These are phyloP conservation scores for Denticeps clupeoides DNA, from an alignment of 2,797 vertebrate species.

Conservation along the genomic window DNA sequence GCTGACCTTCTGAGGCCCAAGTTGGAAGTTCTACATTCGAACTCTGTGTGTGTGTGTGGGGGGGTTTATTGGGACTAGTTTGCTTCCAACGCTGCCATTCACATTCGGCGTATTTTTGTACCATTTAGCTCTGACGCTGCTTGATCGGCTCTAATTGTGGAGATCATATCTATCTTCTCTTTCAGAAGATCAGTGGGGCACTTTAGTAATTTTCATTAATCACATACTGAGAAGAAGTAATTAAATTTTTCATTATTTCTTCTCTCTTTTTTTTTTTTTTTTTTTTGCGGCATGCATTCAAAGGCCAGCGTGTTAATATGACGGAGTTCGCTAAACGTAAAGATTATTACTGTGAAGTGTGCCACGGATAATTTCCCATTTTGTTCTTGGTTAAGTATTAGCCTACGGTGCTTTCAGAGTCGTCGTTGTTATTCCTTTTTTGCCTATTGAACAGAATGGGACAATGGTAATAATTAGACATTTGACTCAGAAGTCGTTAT, in stretches of 20 bases:
- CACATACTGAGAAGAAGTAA: constrained; percentile 61
- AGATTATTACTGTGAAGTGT: constrained; percentile 22
- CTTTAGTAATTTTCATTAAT: constrained; percentile 68
- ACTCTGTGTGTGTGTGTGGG: not conserved
- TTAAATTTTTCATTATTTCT: constrained; percentile 61
- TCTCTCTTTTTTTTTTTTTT: constrained; percentile 44
- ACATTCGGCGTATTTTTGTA: constrained; percentile 38
- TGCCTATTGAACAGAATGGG: not conserved
- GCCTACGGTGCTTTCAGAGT: too few relatives aligned
- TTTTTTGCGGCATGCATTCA: too few relatives aligned
- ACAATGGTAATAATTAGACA: constrained; percentile 8
- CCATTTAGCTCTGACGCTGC: constrained; percentile 52
- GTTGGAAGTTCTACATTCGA: not conserved
- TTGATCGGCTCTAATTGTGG: constrained; percentile 65
- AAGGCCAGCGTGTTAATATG: constrained; percentile 40
- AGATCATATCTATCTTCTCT: constrained; percentile 61
- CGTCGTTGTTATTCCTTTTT: not conserved
- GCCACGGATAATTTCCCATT: not conserved
- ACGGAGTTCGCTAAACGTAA: constrained; percentile 31
- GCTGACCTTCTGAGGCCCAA: constrained; percentile 55
- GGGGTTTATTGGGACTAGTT: not conserved
- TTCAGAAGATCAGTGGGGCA: constrained; percentile 60
- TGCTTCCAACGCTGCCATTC: constrained; percentile 42
- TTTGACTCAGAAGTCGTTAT: constrained; percentile 8
- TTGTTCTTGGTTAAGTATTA: not conserved